Evolutionary conservation across 2,888 invertebrate species (phyloP).

Genomic region (Erebia aethiops): DNA sequence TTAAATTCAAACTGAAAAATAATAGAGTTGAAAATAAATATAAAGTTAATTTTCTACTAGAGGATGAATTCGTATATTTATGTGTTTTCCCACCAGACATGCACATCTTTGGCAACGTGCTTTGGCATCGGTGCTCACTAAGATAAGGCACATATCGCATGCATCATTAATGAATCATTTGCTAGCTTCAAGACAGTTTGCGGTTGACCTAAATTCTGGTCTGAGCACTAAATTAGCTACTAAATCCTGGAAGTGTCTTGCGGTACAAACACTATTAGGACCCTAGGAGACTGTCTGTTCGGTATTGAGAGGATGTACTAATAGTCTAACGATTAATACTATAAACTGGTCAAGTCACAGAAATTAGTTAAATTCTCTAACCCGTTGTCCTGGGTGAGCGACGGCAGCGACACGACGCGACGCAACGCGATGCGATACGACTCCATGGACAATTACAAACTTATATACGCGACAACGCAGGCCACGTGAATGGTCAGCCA

Average conservation of each 20-base stretch:
- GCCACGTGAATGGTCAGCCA: too few relatives aligned
- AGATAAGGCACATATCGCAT: conserved; percentile 36
- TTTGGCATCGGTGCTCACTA: conserved; percentile 21
- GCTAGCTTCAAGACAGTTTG: conserved; percentile 36
- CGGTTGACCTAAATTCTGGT: conserved; percentile 37
- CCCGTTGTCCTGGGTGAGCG: too few relatives aligned
- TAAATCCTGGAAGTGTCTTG: conserved; percentile 30
- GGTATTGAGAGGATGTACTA: background rate
- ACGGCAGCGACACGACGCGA: too few relatives aligned
- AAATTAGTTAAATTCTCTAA: too few relatives aligned
- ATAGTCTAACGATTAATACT: background rate
- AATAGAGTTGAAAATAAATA: conserved; percentile 4
- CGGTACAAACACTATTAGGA: background rate
- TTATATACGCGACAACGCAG: too few relatives aligned
- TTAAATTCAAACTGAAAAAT: conserved; percentile 1
- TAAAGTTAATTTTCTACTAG: background rate
- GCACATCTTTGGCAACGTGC: conserved; percentile 19
- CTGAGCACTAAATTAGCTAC: conserved; percentile 33
- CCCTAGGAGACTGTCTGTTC: background rate
- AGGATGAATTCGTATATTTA: background rate
- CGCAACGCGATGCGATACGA: too few relatives aligned
- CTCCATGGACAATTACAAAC: too few relatives aligned
- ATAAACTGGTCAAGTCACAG: too few relatives aligned
- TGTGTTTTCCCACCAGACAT: conserved; percentile 4
- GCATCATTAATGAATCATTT: conserved; percentile 38